Evolutionary conservation across 2,797 vertebrate species (phyloP).

Genomic region (Tokudaia muenninki): DNA sequence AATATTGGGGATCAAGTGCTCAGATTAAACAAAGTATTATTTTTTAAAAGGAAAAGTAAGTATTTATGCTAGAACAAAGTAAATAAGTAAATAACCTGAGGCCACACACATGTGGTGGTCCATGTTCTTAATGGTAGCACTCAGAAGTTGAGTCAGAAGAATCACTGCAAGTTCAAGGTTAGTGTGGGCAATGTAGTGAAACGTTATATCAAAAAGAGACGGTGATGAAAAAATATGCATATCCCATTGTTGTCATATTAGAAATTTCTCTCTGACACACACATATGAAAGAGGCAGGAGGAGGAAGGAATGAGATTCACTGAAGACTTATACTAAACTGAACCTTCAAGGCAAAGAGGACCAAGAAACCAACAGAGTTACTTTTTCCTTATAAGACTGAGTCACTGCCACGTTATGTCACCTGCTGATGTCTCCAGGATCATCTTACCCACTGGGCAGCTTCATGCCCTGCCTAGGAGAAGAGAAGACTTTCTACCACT

Average conservation of each 20-base stretch:
- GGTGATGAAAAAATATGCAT: conserved; percentile 4
- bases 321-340: conserved; percentile 50
- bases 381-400: background rate
- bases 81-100: background rate
- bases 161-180: background rate
- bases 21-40: background rate
- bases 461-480: background rate
- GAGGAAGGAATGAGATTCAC: background rate
- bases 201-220: background rate
- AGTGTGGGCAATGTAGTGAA: background rate
- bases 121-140: background rate
- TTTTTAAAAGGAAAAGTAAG: background rate
- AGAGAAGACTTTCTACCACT: background rate
- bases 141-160: background rate
- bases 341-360: background rate
- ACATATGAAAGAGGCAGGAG: background rate
- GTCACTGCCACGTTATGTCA: background rate
- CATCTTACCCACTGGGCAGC: background rate
- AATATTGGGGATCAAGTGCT: background rate
- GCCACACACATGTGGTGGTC: background rate
- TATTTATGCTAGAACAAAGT: background rate
- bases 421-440: background rate
- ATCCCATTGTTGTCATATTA: background rate
- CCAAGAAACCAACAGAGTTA: conserved; percentile 13
- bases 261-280: background rate